These are phyloP conservation scores for Mythimna impura DNA, from an alignment of 2,888 invertebrate genomes.

Conservation along the genomic window DNA sequence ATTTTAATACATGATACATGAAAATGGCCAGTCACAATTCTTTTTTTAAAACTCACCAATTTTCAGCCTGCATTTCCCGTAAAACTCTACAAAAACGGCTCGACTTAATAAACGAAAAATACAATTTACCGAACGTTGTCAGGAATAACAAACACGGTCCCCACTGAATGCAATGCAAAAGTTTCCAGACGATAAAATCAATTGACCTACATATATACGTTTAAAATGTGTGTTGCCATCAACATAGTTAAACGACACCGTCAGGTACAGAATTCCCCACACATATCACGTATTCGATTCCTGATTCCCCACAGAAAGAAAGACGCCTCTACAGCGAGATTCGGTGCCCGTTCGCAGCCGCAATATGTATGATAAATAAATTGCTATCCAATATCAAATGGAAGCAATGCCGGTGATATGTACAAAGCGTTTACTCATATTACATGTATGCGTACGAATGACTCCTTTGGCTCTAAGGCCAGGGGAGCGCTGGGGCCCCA, in stretches of 20 bases:
- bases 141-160: conserved; percentile 52
- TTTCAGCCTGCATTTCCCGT: conserved; percentile 21
- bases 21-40: conserved; percentile 16
- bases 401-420: conserved; percentile 88
- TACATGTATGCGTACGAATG: conserved; percentile 79
- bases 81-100: conserved; percentile 32
- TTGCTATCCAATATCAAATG: conserved; percentile 90
- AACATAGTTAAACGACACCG: conserved; percentile 75
- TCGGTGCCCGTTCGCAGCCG: conserved; percentile 82
- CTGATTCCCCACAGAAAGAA: conserved; percentile 86
- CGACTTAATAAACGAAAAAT: conserved; percentile 57
- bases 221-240: conserved; percentile 64
- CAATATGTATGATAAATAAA: conserved; percentile 91
- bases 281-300: conserved; percentile 88
- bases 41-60: conserved; percentile 26
- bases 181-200: conserved; percentile 56
- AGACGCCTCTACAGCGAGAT: conserved; percentile 82
- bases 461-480: conserved; percentile 61
- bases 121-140: conserved; percentile 57
- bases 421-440: conserved; percentile 87
- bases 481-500: conserved; percentile 43
- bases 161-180: conserved; percentile 51
- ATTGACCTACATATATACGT: conserved; percentile 57
- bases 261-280: conserved; percentile 81
- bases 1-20: conserved; percentile 1